A percentile compares a stretch with the other conserved stretches of the same genome.
phyloP scores from a whole-genome alignment of 2,888 invertebrate species.

The Hyles lineata region DNA sequence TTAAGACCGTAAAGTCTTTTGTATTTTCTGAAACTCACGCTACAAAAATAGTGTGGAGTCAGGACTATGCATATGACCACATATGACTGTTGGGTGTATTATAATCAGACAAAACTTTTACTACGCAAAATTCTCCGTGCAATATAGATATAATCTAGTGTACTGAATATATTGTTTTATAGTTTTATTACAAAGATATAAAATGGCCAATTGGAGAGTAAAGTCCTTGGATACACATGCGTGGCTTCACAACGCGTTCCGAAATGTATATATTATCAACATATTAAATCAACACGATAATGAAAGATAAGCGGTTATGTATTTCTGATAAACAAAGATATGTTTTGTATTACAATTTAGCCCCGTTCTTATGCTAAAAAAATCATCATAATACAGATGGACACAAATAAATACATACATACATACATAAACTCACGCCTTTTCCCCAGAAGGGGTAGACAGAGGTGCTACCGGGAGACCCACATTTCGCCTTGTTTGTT shows the following conservation, averaged over 20 bases:
- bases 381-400: too few species aligned
- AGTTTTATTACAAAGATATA: background rate
- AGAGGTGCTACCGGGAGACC: too few species aligned
- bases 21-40: too few species aligned
- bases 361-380: background rate
- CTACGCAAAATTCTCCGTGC: background rate
- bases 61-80: too few species aligned
- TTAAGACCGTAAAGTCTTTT: too few species aligned
- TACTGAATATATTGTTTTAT: background rate
- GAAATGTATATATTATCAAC: background rate
- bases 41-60: too few species aligned
- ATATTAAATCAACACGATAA: conserved; percentile 7
- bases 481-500: too few species aligned
- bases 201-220: background rate
- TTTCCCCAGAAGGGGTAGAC: too few species aligned
- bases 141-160: background rate
- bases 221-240: background rate
- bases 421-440: too few species aligned
- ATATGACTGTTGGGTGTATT: too few species aligned
- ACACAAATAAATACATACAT: too few species aligned
- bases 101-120: too few species aligned
- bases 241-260: background rate
- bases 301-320: background rate
- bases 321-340: background rate
- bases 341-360: background rate